These are phyloP conservation scores for Perizoma affinitatum DNA, from an alignment of 2,888 invertebrate genomes.

Conservation along the genomic window DNA sequence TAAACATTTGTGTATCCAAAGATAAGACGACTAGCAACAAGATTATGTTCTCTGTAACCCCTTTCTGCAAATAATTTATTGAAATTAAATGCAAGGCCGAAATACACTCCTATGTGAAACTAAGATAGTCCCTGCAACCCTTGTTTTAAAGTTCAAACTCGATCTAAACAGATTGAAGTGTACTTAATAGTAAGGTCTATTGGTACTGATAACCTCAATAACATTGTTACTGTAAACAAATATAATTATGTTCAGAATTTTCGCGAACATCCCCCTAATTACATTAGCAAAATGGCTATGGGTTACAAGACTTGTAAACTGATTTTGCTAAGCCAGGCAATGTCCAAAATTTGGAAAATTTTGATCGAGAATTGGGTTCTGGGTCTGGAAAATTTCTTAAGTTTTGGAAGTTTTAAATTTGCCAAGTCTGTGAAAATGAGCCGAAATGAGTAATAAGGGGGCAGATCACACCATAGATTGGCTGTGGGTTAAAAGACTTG, in stretches of 20 bases:
- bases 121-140: background rate
- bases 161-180: background rate
- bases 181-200: conserved; percentile 4
- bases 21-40: conserved; percentile 4
- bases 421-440: too few species aligned
- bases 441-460: too few species aligned
- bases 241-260: background rate
- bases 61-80: conserved; percentile 7
- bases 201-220: too few species aligned
- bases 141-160: conserved; percentile 3
- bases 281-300: background rate
- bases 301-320: too few species aligned
- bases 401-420: too few species aligned
- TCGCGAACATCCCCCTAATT: background rate
- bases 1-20: background rate
- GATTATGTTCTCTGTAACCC: conserved; percentile 4
- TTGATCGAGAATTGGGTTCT: too few species aligned
- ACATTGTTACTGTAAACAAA: conserved; percentile 18
- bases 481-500: too few species aligned
- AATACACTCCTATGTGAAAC: background rate
- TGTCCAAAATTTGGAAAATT: too few species aligned
- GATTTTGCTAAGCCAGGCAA: too few species aligned
- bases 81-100: conserved; percentile 18
- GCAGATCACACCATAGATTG: too few species aligned
- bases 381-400: too few species aligned